phyloP scores from a whole-genome alignment of 2,797 vertebrate genomes.

The Microchirus variegatus region DNA sequence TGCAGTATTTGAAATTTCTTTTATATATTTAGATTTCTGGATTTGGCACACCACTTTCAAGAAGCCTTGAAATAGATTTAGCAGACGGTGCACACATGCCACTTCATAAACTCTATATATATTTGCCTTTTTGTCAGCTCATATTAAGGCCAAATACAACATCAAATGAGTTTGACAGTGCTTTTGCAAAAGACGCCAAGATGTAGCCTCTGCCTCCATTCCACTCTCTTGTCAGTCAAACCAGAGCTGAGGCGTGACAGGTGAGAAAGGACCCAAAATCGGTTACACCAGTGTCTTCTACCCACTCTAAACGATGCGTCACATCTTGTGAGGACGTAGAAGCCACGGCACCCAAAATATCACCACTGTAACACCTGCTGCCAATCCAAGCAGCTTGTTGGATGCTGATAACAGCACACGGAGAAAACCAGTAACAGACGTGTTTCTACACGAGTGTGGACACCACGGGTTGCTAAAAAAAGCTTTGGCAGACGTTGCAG shows the following conservation, averaged over 20 bases:
- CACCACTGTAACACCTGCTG: slow-evolving; percentile 28
- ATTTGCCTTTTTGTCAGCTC: slow-evolving; percentile 1
- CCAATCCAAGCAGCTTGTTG: slow-evolving; percentile 41
- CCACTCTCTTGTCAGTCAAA: slow-evolving; percentile 50
- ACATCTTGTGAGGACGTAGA: slow-evolving; percentile 31
- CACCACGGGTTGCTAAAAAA: slow-evolving; percentile 41
- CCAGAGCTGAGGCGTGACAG: slow-evolving; percentile 65
- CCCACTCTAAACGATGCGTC: slow-evolving; percentile 31
- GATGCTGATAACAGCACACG: slow-evolving; percentile 43
- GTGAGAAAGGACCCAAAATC: slow-evolving; percentile 66
- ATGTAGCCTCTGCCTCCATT: slow-evolving; percentile 16
- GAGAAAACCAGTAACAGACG: slow-evolving; percentile 24
- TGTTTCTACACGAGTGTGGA: slow-evolving; percentile 18
- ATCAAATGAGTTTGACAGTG: slow-evolving; percentile 3
- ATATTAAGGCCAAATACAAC: slow-evolving; percentile 21
- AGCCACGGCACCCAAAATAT: slow-evolving; percentile 42
- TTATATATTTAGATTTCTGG: too few species aligned
- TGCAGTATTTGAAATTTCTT: neutral
- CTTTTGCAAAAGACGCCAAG: slow-evolving; percentile 24
- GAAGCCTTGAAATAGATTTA: neutral
- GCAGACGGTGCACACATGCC: slow-evolving; percentile 1
- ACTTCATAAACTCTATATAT: neutral
- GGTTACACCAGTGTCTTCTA: slow-evolving; percentile 58
- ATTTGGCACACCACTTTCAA: neutral
- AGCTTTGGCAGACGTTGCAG: slow-evolving; percentile 33